Base-by-base conservation (phyloP, 2,888 invertebrate species). In the Platypus cylindrus region DNA sequence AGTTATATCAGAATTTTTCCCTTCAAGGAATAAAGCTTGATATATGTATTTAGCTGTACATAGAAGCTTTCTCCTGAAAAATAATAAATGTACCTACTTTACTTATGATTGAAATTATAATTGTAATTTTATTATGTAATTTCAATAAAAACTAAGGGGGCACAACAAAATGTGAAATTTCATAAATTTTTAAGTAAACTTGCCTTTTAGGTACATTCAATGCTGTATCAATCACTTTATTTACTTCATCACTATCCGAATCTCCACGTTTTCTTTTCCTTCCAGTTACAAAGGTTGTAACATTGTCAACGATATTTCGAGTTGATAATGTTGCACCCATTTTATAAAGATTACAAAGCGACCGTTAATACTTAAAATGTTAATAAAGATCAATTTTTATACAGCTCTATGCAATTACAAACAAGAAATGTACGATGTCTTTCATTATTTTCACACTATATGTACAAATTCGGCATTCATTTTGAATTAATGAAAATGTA, bases 1-100 rank as follows among this genome's bases (percentile, higher is more conserved):
- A 17, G 73, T 73, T 26, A 85, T 67, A 56, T 85, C 84, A 30
- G 79, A 79, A 48, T 77, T 76, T 56, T 75, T 73, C 38, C 82
- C 78, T 55, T 83, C 77, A 50, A 76, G 67, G 54, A 79, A 83
- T 24, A 83, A 58, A 0, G 78, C 76, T 54, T 81, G 74, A 54
- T 81, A 83, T 48, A 85, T 83, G 53, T 84, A 84, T 51, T 79
- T 73, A 3, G 79, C 73, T 4, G 84, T 84, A 31, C 77, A 77
- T 28, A 73, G 60, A 9, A 81, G 60, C 56, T 76, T 78, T 54
- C 75, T 70, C 50, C 76, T 78, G 43, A 17, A 44, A 47, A 13
- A 56, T 49, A 39, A 16, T 18, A 24, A 8, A 11, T 11, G 12
- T 24, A 24, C 24, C 9, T 9, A 20, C 20, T 7, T 20, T 9